A percentile compares a stretch with the other conserved stretches of the same genome.
phyloP scores from a whole-genome alignment of 2,113 vertebrate genomes.

The Turnix velox region DNA sequence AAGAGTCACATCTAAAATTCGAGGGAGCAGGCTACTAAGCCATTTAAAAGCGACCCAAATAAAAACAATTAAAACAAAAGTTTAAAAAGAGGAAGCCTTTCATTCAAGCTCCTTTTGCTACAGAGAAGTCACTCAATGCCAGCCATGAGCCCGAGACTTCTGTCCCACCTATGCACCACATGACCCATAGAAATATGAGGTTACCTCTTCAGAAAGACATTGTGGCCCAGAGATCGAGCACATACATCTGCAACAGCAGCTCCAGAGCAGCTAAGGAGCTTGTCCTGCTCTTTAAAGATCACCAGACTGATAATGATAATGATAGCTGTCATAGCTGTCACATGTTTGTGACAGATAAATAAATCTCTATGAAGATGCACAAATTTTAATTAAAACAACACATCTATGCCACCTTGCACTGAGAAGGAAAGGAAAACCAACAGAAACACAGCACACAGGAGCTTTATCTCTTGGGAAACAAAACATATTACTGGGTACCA shows the following conservation, averaged over 20 bases:
- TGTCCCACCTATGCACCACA: rapidly evolving
- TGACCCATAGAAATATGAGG: background rate
- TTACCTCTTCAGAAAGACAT: background rate
- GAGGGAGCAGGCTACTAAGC: background rate
- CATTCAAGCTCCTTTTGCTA: background rate
- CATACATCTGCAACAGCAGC: background rate
- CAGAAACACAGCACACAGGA: background rate
- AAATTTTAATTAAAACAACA: background rate
- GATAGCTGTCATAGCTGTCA: background rate
- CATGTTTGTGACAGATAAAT: background rate
- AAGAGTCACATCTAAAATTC: background rate
- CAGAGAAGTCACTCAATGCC: background rate
- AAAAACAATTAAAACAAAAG: background rate
- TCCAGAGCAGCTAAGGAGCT: background rate
- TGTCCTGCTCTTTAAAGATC: background rate
- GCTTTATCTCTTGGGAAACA: conserved; percentile 30
- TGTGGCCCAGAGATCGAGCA: background rate
- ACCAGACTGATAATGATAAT: background rate
- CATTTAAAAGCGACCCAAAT: background rate
- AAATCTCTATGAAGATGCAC: background rate
- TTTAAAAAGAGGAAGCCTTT: background rate
- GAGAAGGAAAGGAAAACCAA: conserved; percentile 29
- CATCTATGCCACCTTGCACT: background rate
- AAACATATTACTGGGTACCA: background rate
- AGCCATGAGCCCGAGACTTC: background rate